Evolutionary conservation across 2,888 invertebrate species (phyloP).

Genomic region (Pseudeuparius sepicola): DNA sequence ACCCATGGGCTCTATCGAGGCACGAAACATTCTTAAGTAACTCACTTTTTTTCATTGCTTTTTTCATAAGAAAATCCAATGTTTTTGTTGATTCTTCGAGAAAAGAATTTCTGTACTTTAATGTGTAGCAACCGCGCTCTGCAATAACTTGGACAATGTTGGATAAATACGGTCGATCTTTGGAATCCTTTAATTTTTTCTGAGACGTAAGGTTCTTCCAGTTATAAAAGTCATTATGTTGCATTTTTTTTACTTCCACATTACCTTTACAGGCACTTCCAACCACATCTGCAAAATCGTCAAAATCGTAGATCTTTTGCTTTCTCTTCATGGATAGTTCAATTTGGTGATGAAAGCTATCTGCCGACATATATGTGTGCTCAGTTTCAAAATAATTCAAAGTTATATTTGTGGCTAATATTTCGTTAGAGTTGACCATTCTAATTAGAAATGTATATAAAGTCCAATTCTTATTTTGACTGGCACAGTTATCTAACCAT

Average conservation of each 20-base stretch:
- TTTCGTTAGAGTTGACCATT: slow-evolving; percentile 7
- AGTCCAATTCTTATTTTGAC: slow-evolving; percentile 12
- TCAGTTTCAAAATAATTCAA: slow-evolving; percentile 7
- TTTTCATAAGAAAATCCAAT: too few relatives aligned
- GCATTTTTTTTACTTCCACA: slow-evolving; percentile 13
- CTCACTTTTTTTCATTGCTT: too few relatives aligned
- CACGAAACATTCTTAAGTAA: too few relatives aligned
- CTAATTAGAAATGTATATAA: slow-evolving; percentile 8
- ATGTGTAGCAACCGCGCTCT: too few relatives aligned
- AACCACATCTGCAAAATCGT: slow-evolving; percentile 15
- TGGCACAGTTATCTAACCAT: too few relatives aligned
- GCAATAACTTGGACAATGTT: slow-evolving; percentile 13
- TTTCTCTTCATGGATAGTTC: slow-evolving; percentile 12
- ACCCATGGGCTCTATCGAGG: too few relatives aligned
- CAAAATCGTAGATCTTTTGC: slow-evolving; percentile 13
- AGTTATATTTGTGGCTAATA: slow-evolving; percentile 3
- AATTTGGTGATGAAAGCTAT: too few relatives aligned
- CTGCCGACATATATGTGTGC: too few relatives aligned
- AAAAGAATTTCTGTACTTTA: too few relatives aligned
- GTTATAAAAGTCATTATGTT: slow-evolving; percentile 12
- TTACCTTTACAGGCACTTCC: slow-evolving; percentile 13
- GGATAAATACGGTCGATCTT: slow-evolving; percentile 10
- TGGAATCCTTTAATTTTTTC: slow-evolving; percentile 10
- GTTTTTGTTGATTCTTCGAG: too few relatives aligned
- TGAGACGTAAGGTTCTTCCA: slow-evolving; percentile 12